Evolutionary conservation across 2,113 vertebrate genomes (phyloP).

Genomic region (Ictalurus punctatus): DNA sequence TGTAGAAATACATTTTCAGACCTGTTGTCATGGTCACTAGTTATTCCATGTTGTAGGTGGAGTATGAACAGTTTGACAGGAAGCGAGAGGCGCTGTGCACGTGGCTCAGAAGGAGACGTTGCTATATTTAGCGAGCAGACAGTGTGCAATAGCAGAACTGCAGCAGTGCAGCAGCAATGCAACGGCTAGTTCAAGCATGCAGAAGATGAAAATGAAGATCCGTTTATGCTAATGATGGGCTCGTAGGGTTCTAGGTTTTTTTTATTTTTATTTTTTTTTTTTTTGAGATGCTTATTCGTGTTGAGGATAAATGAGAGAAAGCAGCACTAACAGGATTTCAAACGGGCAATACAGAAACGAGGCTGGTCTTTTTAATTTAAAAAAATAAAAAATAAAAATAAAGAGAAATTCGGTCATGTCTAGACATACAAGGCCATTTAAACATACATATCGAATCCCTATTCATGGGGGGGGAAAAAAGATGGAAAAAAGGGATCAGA

Average conservation of each 20-base stretch:
- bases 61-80: conserved; percentile 21
- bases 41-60: neutral
- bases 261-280: neutral
- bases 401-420: neutral
- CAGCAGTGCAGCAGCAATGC: conserved; percentile 42
- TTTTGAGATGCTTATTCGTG: neutral
- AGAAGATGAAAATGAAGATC: neutral
- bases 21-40: conserved; percentile 38
- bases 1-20: conserved; percentile 4
- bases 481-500: too few species aligned
- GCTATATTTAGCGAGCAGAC: conserved; percentile 28
- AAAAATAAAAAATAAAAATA: neutral
- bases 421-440: neutral
- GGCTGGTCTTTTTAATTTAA: neutral
- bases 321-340: neutral
- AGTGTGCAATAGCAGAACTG: conserved; percentile 35
- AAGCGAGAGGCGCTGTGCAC: conserved; percentile 23
- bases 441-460: neutral
- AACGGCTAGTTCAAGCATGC: neutral
- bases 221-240: neutral
- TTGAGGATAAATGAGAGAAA: neutral
- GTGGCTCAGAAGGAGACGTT: neutral
- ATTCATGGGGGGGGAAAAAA: neutral
- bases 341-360: neutral
- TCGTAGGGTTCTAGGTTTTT: neutral